phyloP scores from a whole-genome alignment of 2,113 vertebrate species.

The Halcyon senegalensis region DNA sequence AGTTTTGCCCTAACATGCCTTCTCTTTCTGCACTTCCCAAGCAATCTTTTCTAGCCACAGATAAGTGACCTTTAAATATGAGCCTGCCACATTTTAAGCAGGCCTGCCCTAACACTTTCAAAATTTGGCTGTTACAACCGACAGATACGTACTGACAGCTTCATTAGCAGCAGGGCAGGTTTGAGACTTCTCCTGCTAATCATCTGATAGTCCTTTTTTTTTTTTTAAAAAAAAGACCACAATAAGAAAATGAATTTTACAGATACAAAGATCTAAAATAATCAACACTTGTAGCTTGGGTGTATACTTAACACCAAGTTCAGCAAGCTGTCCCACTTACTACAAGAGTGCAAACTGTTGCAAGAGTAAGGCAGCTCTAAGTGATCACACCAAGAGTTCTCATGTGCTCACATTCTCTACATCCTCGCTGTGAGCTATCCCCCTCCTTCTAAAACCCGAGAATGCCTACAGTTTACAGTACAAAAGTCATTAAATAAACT shows the following conservation, averaged over 20 bases:
- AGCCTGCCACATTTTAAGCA: not conserved
- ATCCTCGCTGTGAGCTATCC: not conserved
- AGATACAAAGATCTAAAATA: not conserved
- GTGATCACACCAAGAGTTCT: not conserved
- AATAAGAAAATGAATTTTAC: not conserved
- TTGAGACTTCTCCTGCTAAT: not conserved
- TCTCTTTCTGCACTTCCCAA: not conserved
- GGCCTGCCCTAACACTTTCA: not conserved
- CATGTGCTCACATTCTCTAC: not conserved
- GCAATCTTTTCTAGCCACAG: not conserved
- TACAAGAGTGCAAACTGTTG: not conserved
- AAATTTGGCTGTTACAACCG: accelerated
- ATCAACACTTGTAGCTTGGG: not conserved
- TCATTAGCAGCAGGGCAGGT: not conserved
- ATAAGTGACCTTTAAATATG: not conserved
- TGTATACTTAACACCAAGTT: not conserved
- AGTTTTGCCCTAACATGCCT: not conserved
- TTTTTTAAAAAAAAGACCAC: too few species aligned
- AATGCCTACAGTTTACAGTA: constrained; percentile 10
- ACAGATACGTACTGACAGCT: not conserved
- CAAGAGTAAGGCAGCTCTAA: not conserved
- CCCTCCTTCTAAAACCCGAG: not conserved
- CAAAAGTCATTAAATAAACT: constrained; percentile 35
- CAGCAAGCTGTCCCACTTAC: not conserved
- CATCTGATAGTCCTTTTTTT: not conserved